phyloP scores from a whole-genome alignment of 2,113 vertebrate genomes.

The Cercocebus atys region DNA sequence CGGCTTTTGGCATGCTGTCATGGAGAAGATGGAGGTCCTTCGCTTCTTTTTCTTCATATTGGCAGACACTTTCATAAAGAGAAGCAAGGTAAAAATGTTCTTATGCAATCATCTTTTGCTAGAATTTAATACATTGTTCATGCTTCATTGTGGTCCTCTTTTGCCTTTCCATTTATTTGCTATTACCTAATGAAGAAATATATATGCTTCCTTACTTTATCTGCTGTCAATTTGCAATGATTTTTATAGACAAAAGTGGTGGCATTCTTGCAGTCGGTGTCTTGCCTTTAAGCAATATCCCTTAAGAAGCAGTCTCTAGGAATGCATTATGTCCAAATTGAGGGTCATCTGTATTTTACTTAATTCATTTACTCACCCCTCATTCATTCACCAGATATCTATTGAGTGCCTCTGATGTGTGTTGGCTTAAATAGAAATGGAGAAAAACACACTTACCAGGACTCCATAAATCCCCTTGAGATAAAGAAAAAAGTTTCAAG shows the following conservation, averaged over 20 bases:
- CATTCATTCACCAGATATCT: background rate
- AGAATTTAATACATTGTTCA: background rate
- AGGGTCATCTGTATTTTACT: background rate
- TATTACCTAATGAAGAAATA: background rate
- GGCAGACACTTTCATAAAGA: background rate
- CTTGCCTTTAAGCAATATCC: background rate
- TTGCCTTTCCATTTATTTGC: background rate
- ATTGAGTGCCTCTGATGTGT: background rate
- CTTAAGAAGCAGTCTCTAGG: background rate
- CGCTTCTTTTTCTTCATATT: background rate
- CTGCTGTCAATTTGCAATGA: background rate
- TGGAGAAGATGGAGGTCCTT: background rate
- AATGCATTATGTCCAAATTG: background rate
- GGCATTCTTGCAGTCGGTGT: background rate
- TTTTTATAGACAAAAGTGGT: background rate
- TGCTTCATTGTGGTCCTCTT: background rate
- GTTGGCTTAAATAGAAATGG: background rate
- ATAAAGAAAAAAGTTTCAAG: conserved; percentile 42
- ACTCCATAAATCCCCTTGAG: conserved; percentile 46
- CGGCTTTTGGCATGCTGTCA: background rate
- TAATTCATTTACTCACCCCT: conserved; percentile 14
- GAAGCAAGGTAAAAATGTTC: background rate
- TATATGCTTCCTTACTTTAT: background rate
- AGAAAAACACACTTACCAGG: background rate
- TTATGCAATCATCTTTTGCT: background rate